phyloP scores from a whole-genome alignment of 2,113 vertebrate genomes.

The Origma solitaria region DNA sequence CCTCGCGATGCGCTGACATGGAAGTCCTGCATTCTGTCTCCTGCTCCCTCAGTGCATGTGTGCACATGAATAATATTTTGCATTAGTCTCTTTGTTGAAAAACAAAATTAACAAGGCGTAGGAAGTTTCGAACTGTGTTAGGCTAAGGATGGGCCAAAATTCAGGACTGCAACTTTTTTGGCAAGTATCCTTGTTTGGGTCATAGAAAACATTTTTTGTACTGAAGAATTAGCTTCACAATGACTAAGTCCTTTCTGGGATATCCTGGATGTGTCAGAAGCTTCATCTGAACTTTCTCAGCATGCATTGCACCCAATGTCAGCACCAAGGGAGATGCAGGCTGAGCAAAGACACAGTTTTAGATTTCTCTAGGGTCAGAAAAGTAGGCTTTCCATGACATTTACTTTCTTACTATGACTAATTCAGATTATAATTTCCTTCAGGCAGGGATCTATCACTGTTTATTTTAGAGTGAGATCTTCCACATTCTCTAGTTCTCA shows the following conservation, averaged over 20 bases:
- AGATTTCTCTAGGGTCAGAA: neutral
- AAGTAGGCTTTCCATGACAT: neutral
- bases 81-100: neutral
- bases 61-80: neutral
- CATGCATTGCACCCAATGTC: rapidly evolving
- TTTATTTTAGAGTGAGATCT: neutral
- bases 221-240: neutral
- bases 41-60: neutral
- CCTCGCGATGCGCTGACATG: rapidly evolving
- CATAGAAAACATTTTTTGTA: neutral
- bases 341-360: neutral
- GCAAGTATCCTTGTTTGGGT: neutral
- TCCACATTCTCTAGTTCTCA: neutral
- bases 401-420: neutral
- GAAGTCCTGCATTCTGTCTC: neutral
- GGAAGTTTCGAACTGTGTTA: neutral
- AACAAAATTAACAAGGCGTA: neutral
- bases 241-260: neutral
- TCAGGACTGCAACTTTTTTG: neutral
- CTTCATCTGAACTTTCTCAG: neutral
- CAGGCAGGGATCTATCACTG: neutral
- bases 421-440: neutral
- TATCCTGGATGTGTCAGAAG: neutral
- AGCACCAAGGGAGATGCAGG: neutral
- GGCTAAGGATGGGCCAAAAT: neutral